Conservation (phyloP, 2,888 invertebrate species). For the Aleiodes leptofemur region DNA sequence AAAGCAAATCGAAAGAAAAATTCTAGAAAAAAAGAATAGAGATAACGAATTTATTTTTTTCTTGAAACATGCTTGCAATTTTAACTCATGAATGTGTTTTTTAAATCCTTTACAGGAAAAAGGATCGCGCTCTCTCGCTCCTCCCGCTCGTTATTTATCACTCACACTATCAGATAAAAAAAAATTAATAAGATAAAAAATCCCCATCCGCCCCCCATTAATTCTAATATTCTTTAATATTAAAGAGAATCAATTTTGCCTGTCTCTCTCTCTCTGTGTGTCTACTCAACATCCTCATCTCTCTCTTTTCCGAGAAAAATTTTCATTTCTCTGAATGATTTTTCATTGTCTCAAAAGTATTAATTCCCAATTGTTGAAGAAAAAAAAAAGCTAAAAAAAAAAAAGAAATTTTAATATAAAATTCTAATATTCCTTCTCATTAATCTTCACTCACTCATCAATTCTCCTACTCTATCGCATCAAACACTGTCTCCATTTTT, state of each 20-base stretch:
- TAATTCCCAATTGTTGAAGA: too few relatives aligned
- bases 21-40: slow-evolving; percentile 41
- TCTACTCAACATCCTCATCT: slow-evolving; percentile 5
- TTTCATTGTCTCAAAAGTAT: background rate
- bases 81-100: slow-evolving; percentile 75
- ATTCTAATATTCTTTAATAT: background rate
- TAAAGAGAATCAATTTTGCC: slow-evolving; percentile 17
- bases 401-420: background rate
- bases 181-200: slow-evolving; percentile 3
- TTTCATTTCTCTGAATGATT: slow-evolving; percentile 42
- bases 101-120: slow-evolving; percentile 75
- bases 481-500: slow-evolving; percentile 15
- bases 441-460: slow-evolving; percentile 52
- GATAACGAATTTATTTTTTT: slow-evolving; percentile 68
- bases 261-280: slow-evolving; percentile 35
- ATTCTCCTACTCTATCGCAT: slow-evolving; percentile 19
- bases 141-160: slow-evolving; percentile 53
- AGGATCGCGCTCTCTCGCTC: slow-evolving; percentile 74
- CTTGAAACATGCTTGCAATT: slow-evolving; percentile 77
- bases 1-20: slow-evolving; percentile 3
- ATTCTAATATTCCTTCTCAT: slow-evolving; percentile 31
- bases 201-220: background rate
- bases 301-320: slow-evolving; percentile 29
- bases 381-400: too few relatives aligned
- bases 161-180: slow-evolving; percentile 37